These are phyloP conservation scores for Rafetus swinhoei DNA, from an alignment of 2,113 vertebrate species.

Conservation along the genomic window DNA sequence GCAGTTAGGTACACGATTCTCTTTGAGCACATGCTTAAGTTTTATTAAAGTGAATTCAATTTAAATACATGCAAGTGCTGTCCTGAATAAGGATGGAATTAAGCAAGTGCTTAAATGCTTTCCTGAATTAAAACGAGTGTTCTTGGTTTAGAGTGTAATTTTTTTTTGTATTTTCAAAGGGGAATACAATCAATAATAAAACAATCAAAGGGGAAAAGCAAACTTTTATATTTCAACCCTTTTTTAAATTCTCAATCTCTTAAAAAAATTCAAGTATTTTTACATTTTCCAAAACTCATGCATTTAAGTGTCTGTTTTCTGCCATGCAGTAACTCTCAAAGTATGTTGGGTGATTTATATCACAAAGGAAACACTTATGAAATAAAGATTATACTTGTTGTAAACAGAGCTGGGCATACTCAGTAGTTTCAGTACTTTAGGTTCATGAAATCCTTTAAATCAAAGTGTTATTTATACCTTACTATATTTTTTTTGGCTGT, in stretches of 20 bases:
- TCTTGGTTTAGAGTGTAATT: not conserved
- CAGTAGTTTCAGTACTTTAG: not conserved
- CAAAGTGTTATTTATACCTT: not conserved
- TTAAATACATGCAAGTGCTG: not conserved
- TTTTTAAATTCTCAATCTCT: not conserved
- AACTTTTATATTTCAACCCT: not conserved
- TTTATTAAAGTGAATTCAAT: not conserved
- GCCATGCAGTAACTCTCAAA: not conserved
- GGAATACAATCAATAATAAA: too few species aligned
- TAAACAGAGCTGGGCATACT: not conserved
- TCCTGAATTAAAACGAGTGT: not conserved
- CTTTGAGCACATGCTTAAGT: not conserved
- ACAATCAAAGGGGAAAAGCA: not conserved
- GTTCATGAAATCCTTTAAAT: not conserved
- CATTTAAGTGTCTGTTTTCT: not conserved
- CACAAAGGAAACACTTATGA: not conserved
- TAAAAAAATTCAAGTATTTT: not conserved
- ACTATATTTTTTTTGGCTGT: not conserved
- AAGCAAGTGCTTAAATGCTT: not conserved
- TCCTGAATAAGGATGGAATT: not conserved
- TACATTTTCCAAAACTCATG: not conserved
- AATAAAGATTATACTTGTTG: not conserved
- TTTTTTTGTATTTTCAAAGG: not conserved
- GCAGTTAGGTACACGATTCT: not conserved
- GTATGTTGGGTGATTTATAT: not conserved